Base-by-base conservation (phyloP, 2,888 invertebrate species). In the Liposcelis brunnea region DNA sequence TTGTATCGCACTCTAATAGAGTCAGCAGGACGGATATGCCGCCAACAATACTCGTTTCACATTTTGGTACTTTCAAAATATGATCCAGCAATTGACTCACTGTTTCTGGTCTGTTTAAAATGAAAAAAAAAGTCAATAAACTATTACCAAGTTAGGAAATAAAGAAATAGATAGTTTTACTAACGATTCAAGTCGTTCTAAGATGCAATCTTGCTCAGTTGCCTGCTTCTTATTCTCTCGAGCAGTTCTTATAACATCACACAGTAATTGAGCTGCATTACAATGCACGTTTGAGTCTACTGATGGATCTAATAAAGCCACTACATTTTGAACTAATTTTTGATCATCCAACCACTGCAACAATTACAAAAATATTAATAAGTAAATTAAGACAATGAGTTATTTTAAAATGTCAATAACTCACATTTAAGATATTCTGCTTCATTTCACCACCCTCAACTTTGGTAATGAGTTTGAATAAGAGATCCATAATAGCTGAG, bases 401-500 rank as follows among this genome's bases (percentile, higher is more conserved):
- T 14, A 37, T 10, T n/a, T n/a, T 37, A 37, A 11, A 11, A 10
- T 10, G 37, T 10, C 14, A 43, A 44, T 15, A 45, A 61, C 68
- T 71, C 65, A 80, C 80, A 59, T 73, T 74, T 55, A 77, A 69
- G 58, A 82, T 71, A 64, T 75, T 77, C 58, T 72, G 71, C 56
- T 77, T 72, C 60, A 78, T 73, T 55, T 80, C 79, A 52, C 69
- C 70, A 50, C 78, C 80, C 61, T 83, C 82, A 45, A 91, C 80
- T 56, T 82, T 75, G 52, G 82, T 82, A 63, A 89, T 78, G 61
- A 85, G 76, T 65, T 85, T 83, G 58, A 80, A 70, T 61, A 90
- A 76, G 56, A 90, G 75, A 73, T 95, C 93, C 72, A 90, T 89
- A 58, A 94, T 83, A 55, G 93, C 91, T 18, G 93, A 93, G 42